Base-by-base conservation (phyloP, 2,113 vertebrate genomes). In the Pelmatolapia mariae region DNA sequence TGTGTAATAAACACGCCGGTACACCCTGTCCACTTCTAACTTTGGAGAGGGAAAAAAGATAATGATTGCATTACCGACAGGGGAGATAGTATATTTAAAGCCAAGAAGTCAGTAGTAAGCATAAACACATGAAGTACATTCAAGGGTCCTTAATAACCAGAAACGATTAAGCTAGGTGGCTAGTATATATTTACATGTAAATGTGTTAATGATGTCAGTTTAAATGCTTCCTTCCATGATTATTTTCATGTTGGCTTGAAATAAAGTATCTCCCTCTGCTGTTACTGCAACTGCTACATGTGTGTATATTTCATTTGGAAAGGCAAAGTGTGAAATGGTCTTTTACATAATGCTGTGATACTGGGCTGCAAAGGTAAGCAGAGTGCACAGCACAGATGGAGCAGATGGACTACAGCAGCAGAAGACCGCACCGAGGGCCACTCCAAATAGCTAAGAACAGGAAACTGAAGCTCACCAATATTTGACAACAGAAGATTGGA, bases 181-280 rank as follows among this genome's bases (percentile, higher is more conserved):
- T 59, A 56, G 52, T 26, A 36, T 66, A n/a, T 66, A 66, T 66
- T 66, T 66, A 66, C 18, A 66, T n/a, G 31, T 36, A 66, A 36
- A 66, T 66, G 10, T 66, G 31, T 66, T 36, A 66, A 3, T 36
- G 61, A 66, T 66, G 31, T 66, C 61, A 36, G 18, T 63, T 63
- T 63, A 63, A 63, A 36, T 36, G 31, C 18, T 36, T 63, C 8
- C 26, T 36, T 31, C 31, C 31, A 12, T 36, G 31, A 63, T 63
- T 63, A 63, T 36, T 63, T 63, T 63, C 31, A 36, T 63, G 59
- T 36, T 63, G 6, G 59, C 18, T 63, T 63, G 31, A 63, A 63
- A 63, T 63, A 63, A 63, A 63, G 61, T 36, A n/a, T 66, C 61
- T 36, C 10, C 33, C 61, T 36, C 61, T 66, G 61, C 33, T 38